phyloP scores from a whole-genome alignment of 1,140 invertebrate genomes.

The Dendrolimus punctatus region DNA sequence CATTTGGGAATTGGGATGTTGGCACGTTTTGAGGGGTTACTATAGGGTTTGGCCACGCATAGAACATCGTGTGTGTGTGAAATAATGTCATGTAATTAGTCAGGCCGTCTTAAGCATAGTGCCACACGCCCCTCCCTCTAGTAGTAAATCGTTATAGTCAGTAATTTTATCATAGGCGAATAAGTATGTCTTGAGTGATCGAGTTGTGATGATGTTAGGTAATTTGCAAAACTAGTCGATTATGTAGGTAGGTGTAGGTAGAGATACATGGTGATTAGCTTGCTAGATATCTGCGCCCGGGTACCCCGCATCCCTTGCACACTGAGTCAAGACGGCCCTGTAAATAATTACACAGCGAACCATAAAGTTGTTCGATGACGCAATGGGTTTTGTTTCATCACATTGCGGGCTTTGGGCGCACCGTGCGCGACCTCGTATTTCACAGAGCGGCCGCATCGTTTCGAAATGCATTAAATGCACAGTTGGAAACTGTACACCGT shows the following conservation, averaged over 20 bases:
- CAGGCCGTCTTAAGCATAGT: too few relatives aligned
- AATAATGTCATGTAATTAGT: constrained; percentile 54
- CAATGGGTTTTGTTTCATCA: constrained; percentile 67
- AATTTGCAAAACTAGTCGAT: too few relatives aligned
- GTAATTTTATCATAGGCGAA: too few relatives aligned
- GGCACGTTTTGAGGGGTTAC: constrained; percentile 25
- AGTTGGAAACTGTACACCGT: constrained; percentile 52
- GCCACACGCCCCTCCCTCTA: too few relatives aligned
- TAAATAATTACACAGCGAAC: constrained; percentile 56
- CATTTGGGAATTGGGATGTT: constrained; percentile 20
- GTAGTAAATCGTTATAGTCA: too few relatives aligned
- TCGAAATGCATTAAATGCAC: constrained; percentile 70
- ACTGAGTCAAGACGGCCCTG: too few relatives aligned
- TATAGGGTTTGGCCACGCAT: constrained; percentile 7
- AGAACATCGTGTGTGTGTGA: constrained; percentile 26
- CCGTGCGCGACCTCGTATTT: constrained; percentile 57
- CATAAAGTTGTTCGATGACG: constrained; percentile 57
- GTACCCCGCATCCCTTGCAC: too few relatives aligned
- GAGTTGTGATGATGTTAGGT: too few relatives aligned
- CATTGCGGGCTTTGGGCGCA: constrained; percentile 50
- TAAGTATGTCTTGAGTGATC: too few relatives aligned
- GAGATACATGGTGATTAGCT: too few relatives aligned
- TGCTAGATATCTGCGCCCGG: too few relatives aligned
- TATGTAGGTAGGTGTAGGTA: too few relatives aligned
- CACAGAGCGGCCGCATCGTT: constrained; percentile 58